Conservation (phyloP, 1,140 invertebrate genomes). For the Aphis gossypii region DNA sequence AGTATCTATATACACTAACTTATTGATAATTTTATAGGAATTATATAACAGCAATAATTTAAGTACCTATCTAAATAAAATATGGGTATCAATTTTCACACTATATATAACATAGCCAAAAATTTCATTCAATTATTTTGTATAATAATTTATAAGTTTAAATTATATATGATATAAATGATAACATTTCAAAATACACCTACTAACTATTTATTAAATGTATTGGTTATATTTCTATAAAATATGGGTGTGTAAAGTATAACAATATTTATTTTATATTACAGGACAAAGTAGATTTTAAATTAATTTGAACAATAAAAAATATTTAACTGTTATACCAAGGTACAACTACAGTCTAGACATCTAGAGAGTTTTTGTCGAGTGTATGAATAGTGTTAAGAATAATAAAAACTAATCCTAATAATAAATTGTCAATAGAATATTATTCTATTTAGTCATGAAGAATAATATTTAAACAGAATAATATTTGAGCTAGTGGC, state of each 20-base stretch:
- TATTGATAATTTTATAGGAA: not conserved
- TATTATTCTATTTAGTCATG: not conserved
- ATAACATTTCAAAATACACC: too few species aligned
- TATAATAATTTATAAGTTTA: too few species aligned
- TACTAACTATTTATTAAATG: not conserved
- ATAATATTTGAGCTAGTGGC: not conserved
- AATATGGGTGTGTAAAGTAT: not conserved
- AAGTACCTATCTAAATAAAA: not conserved
- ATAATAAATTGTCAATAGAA: not conserved
- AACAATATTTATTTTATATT: not conserved
- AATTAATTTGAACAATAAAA: not conserved
- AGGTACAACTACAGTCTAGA: not conserved
- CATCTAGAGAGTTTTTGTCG: not conserved
- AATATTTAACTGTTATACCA: not conserved
- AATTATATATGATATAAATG: too few species aligned
- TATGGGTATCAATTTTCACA: not conserved
- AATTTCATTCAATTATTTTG: not conserved
- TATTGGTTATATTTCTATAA: not conserved
- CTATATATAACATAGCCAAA: not conserved
- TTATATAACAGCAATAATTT: not conserved
- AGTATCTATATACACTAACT: not conserved
- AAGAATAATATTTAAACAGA: not conserved
- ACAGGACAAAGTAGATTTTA: not conserved
- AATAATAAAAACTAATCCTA: slow-evolving; percentile 5
- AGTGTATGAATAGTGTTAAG: not conserved